These are phyloP conservation scores for Yponomeuta sedellus DNA, from an alignment of 2,888 invertebrate species.

Conservation along the genomic window DNA sequence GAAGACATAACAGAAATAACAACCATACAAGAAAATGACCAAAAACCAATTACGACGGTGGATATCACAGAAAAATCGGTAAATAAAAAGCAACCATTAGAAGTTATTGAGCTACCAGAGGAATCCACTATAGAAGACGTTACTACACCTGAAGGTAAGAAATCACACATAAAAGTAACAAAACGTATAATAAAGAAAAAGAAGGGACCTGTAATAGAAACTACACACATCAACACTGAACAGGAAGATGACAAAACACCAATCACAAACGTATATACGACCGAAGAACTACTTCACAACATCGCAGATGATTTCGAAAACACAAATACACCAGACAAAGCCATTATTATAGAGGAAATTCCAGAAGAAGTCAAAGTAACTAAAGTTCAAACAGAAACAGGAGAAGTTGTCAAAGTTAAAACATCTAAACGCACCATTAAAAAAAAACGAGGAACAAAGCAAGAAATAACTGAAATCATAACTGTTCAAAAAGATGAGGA, in stretches of 20 bases:
- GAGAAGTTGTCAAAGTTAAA: conserved; percentile 27
- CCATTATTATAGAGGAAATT: conserved; percentile 23
- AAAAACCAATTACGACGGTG: conserved; percentile 20
- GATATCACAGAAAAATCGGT: conserved; percentile 27
- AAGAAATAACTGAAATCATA: conserved; percentile 52
- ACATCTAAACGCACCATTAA: conserved; percentile 28
- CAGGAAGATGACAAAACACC: conserved; percentile 59
- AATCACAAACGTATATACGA: conserved; percentile 43
- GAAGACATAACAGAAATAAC: conserved; percentile 32
- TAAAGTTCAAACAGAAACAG: conserved; percentile 28
- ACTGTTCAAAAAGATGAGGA: conserved; percentile 30
- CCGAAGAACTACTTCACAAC: conserved; percentile 36
- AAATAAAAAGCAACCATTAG: conserved; percentile 23
- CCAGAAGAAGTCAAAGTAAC: conserved; percentile 25
- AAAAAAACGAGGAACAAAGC: conserved; percentile 39
- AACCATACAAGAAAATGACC: conserved; percentile 30
- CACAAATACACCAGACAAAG: conserved; percentile 23
- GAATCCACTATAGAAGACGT: conserved; percentile 6
- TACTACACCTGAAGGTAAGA: conserved; percentile 22
- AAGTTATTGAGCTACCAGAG: conserved; percentile 23
- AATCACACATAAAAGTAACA: conserved; percentile 18
- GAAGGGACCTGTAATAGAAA: conserved; percentile 38
- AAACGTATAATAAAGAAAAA: conserved; percentile 40
- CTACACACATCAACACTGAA: conserved; percentile 59
- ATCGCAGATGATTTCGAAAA: conserved; percentile 19